Evolutionary conservation across 35 echinoderm and acorn worm genomes (phyloP).

Genomic region (Amphiura filiformis): DNA sequence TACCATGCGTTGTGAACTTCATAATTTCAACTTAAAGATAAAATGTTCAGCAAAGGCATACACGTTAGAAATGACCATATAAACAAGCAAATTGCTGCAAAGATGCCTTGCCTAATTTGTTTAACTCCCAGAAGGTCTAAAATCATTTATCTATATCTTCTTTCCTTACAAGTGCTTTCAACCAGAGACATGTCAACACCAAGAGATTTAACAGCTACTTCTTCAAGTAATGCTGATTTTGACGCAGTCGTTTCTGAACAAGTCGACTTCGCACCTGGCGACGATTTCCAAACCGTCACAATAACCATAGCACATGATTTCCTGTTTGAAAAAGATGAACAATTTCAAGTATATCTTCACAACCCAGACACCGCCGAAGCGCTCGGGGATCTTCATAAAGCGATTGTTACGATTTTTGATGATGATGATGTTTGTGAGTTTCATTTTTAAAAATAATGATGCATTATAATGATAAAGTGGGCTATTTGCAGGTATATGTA

Average conservation of each 20-base stretch:
- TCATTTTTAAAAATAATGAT: no score
- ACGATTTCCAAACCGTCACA: background rate
- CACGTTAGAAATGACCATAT: no score
- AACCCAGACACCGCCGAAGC: background rate
- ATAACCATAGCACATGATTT: background rate
- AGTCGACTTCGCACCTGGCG: background rate
- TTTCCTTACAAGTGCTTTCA: background rate
- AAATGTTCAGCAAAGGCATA: no score
- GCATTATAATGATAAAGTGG: no score
- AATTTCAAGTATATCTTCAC: background rate
- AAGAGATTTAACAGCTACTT: background rate
- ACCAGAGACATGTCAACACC: background rate
- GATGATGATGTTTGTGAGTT: constrained; percentile 1
- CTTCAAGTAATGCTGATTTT: background rate
- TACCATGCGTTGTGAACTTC: no score
- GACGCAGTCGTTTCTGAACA: background rate
- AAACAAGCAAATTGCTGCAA: no score
- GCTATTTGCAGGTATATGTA: no score
- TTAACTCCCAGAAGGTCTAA: no score
- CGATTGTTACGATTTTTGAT: background rate
- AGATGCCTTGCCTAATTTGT: no score
- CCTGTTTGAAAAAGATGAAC: background rate
- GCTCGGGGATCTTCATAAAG: background rate
- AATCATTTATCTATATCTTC: no score
- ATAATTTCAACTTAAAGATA: no score